Percentiles rank a stretch among this genome's conserved stretches.
These are phyloP conservation scores for Morelia viridis DNA, from an alignment of 2,797 vertebrate genomes.

Conservation along the genomic window DNA sequence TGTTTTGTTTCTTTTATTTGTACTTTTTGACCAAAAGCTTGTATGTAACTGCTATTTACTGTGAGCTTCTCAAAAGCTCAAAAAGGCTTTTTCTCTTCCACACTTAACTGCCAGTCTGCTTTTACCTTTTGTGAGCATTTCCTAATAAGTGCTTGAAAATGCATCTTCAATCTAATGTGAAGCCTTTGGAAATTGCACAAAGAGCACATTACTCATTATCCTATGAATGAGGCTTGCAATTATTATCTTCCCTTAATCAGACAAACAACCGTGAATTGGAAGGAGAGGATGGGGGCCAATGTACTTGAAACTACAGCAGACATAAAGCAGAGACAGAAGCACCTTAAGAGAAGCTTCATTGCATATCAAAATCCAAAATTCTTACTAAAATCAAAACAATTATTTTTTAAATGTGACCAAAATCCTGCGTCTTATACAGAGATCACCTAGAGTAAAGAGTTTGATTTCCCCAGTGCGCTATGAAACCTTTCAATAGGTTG, in stretches of 20 bases:
- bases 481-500: neutral
- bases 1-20: neutral
- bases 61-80: neutral
- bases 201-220: conserved; percentile 30
- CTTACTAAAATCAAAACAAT: neutral
- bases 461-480: neutral
- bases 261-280: conserved; percentile 49
- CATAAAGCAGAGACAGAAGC: neutral
- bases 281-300: neutral
- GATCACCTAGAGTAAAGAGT: neutral
- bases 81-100: conserved; percentile 20
- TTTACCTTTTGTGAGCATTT: conserved; percentile 22
- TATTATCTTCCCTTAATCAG: conserved; percentile 62
- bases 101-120: conserved; percentile 26
- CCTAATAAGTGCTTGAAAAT: conserved; percentile 35
- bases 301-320: neutral
- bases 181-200: conserved; percentile 29
- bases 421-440: neutral
- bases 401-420: neutral
- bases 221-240: conserved; percentile 46
- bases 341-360: neutral
- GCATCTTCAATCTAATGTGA: conserved; percentile 32
- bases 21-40: neutral
- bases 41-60: neutral
- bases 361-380: neutral